These are phyloP conservation scores for Numenius phaeopus DNA, from an alignment of 2,797 vertebrate genomes.

Conservation along the genomic window DNA sequence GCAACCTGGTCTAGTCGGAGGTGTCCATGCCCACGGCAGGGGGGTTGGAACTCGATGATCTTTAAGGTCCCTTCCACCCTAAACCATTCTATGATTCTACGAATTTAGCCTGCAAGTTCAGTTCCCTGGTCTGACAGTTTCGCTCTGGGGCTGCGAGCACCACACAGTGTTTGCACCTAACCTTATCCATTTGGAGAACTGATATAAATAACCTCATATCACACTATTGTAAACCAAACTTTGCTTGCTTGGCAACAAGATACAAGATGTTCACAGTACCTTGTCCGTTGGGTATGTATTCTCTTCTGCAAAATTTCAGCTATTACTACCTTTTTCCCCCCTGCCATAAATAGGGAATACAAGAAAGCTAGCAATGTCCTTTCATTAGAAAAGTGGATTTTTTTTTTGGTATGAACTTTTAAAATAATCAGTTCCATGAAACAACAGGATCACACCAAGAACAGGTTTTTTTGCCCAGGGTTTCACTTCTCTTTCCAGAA, in stretches of 20 bases:
- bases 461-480: not conserved
- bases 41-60: too few species aligned
- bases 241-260: not conserved
- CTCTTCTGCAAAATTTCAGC: not conserved
- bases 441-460: not conserved
- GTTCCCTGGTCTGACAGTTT: not conserved
- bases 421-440: not conserved
- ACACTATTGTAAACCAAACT: not conserved
- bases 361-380: not conserved
- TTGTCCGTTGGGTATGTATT: accelerated
- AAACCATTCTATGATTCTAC: too few species aligned
- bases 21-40: too few species aligned
- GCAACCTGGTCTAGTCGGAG: too few species aligned
- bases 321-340: accelerated
- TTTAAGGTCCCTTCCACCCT: too few species aligned
- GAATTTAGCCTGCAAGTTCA: not conserved
- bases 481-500: not conserved
- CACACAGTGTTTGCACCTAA: not conserved
- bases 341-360: not conserved
- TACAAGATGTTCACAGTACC: not conserved
- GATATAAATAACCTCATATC: not conserved
- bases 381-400: not conserved
- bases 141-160: not conserved
- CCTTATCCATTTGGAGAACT: not conserved
- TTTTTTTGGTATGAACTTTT: not conserved